Evolutionary conservation across 1,140 invertebrate species (phyloP), one percentile per base, ranked within the genome.

Genomic region (Lordiphosa mommai): DNA sequence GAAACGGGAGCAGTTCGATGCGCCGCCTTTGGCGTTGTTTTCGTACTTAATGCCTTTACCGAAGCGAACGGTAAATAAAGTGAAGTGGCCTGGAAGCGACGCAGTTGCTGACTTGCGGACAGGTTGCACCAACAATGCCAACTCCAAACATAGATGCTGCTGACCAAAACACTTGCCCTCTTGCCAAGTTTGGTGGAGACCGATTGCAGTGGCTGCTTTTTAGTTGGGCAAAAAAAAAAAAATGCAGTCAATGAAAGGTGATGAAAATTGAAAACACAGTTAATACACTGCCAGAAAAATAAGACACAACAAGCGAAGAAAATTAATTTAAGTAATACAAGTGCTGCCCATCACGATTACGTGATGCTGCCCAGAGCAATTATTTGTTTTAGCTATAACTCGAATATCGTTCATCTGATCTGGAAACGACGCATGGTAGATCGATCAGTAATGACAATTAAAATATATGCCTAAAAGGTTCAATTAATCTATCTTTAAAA

Each of bases 31-130:
- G 64, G 52, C 53, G 53, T 41, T 71, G 58, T 70, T 74, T 70
- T 82, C 69, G 57, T 67, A 76, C 72, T 76, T 72, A 63, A 61
- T 52, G 68, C 57, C n/a, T n/a, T n/a, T 36, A 52, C 44, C 36
- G 27, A 34, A 51, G 51, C 41, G 32, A 64, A 50, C 65, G 57
- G 70, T 82, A 79, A 79, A 79, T 79, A 82, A 82, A 74, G 74
- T 79, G 74, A 82, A 79, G 76, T 79, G 74, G 76, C 60, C 70
- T 80, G 70, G 65, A 82, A 82, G 74, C 65, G 76, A 74, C 58
- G 27, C 59, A 41, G 46, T 38, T 32, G 29, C 34, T 51, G 49
- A 47, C 38, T 44, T 55, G 66, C 50, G 30, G 20, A n/a, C 30
- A 34, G 47, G 8, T 23, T 23, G 6, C 49, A 32, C n/a, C 44